Evolutionary conservation across 1,140 invertebrate genomes (phyloP).

Genomic region (Zaprionus capensis): DNA sequence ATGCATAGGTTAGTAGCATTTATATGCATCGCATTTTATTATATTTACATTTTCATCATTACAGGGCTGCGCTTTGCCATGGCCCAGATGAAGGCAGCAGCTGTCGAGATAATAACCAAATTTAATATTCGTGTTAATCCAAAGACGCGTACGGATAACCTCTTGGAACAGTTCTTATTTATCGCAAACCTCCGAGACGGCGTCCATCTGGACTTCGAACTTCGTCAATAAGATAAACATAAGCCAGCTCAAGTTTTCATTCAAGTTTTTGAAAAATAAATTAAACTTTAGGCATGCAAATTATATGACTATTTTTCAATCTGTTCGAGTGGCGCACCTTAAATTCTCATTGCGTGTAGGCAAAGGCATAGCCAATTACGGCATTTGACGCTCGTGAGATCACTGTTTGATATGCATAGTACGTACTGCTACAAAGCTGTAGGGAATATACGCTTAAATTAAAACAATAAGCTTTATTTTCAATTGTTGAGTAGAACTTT

Average conservation of each 20-base stretch:
- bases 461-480: too few relatives aligned
- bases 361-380: too few relatives aligned
- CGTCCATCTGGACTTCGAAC: conserved; percentile 29
- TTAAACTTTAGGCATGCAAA: neutral
- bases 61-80: conserved; percentile 80
- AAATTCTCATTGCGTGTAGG: too few relatives aligned
- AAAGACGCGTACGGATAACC: conserved; percentile 67
- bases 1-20: conserved; percentile 59
- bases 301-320: neutral
- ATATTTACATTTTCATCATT: neutral
- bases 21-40: neutral
- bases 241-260: too few relatives aligned
- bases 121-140: conserved; percentile 63
- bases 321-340: neutral
- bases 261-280: neutral
- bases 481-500: too few relatives aligned
- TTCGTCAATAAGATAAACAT: conserved; percentile 19
- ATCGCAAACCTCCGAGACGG: conserved; percentile 23
- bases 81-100: conserved; percentile 68
- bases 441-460: too few relatives aligned
- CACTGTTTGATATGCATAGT: too few relatives aligned
- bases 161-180: conserved; percentile 45
- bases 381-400: too few relatives aligned
- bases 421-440: too few relatives aligned
- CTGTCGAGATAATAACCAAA: conserved; percentile 63